These are phyloP conservation scores for Platyscapa corneri DNA, from an alignment of 1,140 invertebrate genomes.

Conservation along the genomic window DNA sequence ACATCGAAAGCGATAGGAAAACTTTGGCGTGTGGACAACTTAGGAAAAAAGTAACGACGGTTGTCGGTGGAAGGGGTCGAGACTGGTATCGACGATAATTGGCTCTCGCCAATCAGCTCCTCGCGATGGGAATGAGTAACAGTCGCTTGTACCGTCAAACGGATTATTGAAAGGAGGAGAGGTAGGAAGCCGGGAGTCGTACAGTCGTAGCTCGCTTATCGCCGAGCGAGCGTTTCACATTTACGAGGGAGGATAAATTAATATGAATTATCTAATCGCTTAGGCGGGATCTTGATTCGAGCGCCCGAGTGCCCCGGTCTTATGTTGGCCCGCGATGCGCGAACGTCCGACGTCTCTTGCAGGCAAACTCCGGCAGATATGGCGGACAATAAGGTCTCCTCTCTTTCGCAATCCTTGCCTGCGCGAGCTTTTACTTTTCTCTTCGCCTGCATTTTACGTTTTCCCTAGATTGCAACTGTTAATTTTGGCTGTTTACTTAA, in stretches of 20 bases:
- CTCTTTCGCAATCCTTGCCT: too few species aligned
- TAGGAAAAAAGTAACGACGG: background rate
- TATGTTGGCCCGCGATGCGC: too few species aligned
- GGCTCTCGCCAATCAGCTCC: too few species aligned
- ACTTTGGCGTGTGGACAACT: background rate
- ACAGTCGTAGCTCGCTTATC: too few species aligned
- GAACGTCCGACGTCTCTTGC: background rate
- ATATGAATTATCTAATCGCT: slow-evolving; percentile 35
- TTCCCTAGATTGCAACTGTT: too few species aligned
- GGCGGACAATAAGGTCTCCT: background rate
- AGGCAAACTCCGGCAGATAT: background rate
- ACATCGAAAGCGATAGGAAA: background rate
- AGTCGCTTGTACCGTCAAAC: background rate
- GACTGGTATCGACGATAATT: slow-evolving; percentile 16
- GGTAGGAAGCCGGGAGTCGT: too few species aligned
- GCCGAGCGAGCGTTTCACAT: background rate
- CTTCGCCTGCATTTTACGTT: too few species aligned
- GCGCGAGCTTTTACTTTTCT: too few species aligned
- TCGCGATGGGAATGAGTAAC: background rate
- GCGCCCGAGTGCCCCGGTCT: too few species aligned
- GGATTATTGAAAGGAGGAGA: slow-evolving; percentile 22
- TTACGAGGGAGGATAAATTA: slow-evolving; percentile 30
- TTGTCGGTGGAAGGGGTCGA: background rate
- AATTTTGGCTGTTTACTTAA: too few species aligned
- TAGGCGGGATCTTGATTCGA: slow-evolving; percentile 16